These are phyloP conservation scores for Eleginops maclovinus DNA, from an alignment of 2,113 vertebrate species.

Conservation along the genomic window DNA sequence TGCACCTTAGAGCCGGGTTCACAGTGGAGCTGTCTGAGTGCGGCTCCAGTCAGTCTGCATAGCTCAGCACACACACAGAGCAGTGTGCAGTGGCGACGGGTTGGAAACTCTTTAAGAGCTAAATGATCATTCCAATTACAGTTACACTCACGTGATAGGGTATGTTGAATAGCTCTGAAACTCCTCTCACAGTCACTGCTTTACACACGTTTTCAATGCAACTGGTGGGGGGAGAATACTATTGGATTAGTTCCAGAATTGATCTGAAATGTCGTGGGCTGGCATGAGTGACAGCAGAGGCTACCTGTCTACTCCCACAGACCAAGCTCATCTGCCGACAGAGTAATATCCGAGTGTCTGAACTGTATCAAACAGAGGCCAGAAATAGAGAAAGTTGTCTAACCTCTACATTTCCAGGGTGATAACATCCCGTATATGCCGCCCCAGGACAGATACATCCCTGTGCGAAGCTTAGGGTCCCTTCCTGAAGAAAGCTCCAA, in stretches of 20 bases:
- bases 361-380: not conserved
- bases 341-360: not conserved
- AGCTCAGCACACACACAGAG: constrained; percentile 60
- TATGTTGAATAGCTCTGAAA: not conserved
- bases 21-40: constrained; percentile 58
- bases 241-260: not conserved
- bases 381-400: too few species aligned
- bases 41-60: constrained; percentile 82
- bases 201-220: not conserved
- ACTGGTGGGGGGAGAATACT: fast-evolving
- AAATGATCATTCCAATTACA: not conserved
- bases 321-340: not conserved
- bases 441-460: not conserved
- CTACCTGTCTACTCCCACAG: not conserved
- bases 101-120: not conserved
- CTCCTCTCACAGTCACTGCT: not conserved
- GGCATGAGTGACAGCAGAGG: not conserved
- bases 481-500: not conserved
- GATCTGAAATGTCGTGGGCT: not conserved
- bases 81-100: constrained; percentile 34
- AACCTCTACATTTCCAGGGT: not conserved
- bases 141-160: not conserved
- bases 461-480: not conserved
- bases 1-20: constrained; percentile 39
- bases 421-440: not conserved